Conservation (phyloP, 2,888 invertebrate species). For the Apamea anceps region DNA sequence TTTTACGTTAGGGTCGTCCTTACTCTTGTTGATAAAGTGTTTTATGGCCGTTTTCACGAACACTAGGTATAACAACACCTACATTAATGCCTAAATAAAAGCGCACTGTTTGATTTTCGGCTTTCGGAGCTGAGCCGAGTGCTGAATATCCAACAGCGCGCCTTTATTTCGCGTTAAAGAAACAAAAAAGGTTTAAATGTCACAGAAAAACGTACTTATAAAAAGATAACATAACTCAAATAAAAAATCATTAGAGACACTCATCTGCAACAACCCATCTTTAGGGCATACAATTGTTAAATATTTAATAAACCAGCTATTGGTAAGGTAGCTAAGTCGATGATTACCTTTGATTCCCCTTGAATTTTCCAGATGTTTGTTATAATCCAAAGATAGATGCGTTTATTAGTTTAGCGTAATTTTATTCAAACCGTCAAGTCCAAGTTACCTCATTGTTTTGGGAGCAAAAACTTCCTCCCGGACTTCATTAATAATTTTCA, state of each 20-base stretch:
- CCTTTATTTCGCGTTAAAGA: not conserved
- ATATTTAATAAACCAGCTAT: not conserved
- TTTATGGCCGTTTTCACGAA: not conserved
- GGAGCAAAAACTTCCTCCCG: not conserved
- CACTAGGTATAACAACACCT: not conserved
- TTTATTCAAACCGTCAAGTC: not conserved
- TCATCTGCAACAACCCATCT: not conserved
- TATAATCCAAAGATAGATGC: not conserved
- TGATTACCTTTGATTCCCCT: not conserved
- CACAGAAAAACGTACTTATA: not conserved
- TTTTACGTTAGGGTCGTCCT: not conserved
- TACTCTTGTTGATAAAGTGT: not conserved
- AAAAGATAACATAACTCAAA: not conserved
- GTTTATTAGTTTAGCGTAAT: not conserved
- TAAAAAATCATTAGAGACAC: not conserved
- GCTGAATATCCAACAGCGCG: not conserved
- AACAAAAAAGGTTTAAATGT: not conserved
- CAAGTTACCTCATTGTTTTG: not conserved
- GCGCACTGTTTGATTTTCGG: not conserved
- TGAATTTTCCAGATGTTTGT: not conserved
- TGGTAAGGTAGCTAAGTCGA: no score
- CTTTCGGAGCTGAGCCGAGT: not conserved
- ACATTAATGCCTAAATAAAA: not conserved
- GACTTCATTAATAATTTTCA: not conserved
- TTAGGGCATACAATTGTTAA: not conserved